phyloP scores from a whole-genome alignment of 2,888 invertebrate genomes.

The Augiades crinisus region DNA sequence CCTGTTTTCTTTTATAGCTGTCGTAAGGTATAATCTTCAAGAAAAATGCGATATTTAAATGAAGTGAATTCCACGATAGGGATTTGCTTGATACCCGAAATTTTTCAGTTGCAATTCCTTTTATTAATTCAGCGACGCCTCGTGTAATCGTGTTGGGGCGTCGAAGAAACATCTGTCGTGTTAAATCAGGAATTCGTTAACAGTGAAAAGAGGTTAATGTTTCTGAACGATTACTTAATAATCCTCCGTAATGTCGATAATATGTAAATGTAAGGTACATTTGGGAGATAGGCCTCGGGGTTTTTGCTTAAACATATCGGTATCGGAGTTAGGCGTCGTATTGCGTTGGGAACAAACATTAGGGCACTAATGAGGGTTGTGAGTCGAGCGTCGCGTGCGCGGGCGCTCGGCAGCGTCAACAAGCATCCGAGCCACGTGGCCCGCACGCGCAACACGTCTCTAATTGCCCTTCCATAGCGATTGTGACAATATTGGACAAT shows the following conservation, averaged over 20 bases:
- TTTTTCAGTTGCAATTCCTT: conserved; percentile 66
- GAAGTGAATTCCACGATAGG: conserved; percentile 74
- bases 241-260: conserved; percentile 14
- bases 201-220: conserved; percentile 22
- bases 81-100: conserved; percentile 65
- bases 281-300: conserved; percentile 8
- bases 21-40: conserved; percentile 81
- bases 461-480: conserved; percentile 76
- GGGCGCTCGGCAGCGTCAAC: conserved; percentile 37
- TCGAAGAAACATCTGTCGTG: conserved; percentile 42
- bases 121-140: conserved; percentile 61
- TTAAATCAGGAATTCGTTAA: conserved; percentile 33
- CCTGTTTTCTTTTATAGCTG: conserved; percentile 81
- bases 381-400: conserved; percentile 48
- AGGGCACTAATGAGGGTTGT: conserved; percentile 55
- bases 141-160: conserved; percentile 44
- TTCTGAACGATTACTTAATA: conserved; percentile 17
- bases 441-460: conserved; percentile 74
- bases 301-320: conserved; percentile 50
- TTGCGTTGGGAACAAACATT: conserved; percentile 65
- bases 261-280: conserved; percentile 10
- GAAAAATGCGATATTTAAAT: conserved; percentile 82
- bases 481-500: conserved; percentile 80
- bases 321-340: conserved; percentile 44
- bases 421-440: conserved; percentile 56